Evolutionary conservation across 2,113 vertebrate species (phyloP).

Genomic region (Neopipo cinnamomea): DNA sequence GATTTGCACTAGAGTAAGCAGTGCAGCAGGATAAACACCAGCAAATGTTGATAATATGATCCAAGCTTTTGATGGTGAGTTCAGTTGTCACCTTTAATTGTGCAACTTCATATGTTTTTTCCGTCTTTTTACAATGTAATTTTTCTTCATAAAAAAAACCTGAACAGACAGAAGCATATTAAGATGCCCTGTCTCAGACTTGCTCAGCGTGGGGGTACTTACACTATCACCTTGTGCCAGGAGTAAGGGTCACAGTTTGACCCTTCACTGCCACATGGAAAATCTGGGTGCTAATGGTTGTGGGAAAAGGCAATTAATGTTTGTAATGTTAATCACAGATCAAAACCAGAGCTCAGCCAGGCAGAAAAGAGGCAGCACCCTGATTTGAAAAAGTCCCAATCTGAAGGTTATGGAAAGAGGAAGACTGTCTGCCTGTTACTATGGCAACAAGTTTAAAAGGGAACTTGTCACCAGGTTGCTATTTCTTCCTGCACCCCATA

Average conservation of each 20-base stretch:
- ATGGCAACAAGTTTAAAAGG: constrained; percentile 43
- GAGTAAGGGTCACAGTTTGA: background rate
- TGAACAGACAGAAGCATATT: background rate
- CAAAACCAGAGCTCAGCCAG: background rate
- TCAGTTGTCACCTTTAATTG: background rate
- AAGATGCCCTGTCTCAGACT: background rate
- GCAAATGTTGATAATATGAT: background rate
- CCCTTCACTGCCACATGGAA: background rate
- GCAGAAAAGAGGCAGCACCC: background rate
- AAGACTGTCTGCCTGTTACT: constrained; percentile 35
- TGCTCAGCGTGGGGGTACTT: background rate
- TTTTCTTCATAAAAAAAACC: background rate
- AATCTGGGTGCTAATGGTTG: background rate
- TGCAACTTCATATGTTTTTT: background rate
- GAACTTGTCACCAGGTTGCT: background rate
- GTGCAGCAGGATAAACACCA: background rate
- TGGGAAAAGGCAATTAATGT: background rate
- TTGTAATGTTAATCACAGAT: background rate
- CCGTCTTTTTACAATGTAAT: background rate
- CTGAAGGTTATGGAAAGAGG: constrained; percentile 8
- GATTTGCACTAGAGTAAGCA: background rate
- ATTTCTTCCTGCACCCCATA: constrained; percentile 37
- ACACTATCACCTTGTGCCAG: background rate
- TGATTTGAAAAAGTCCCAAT: constrained; percentile 15
- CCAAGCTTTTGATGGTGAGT: background rate